Evolutionary conservation across 2,888 invertebrate species (phyloP), one percentile per base, ranked within the genome.

Genomic region (Panorpa germanica): DNA sequence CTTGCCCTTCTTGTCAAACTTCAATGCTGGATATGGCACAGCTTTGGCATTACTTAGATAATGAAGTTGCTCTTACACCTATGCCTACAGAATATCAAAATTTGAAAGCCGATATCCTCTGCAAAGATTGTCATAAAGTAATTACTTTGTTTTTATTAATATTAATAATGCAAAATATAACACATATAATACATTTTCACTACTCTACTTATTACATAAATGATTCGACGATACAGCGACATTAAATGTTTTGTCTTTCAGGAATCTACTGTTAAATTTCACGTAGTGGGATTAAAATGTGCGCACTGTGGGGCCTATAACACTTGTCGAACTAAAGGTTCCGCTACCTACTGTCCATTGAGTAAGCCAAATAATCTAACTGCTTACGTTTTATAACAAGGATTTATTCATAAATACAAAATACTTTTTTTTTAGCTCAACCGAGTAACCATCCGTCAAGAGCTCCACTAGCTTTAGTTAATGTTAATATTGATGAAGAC

Each of bases 81-180:
- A 80, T 88, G 76, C 85, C 88, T 1, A 63, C 68, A 1, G 82
- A 81, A 43, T 85, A 83, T 44, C 70, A 70, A 6, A 70, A 80
- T 50, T 74, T 74, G 46, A 70, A 71, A 43, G 75, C 82, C 12
- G 71, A 77, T 33, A 81, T 88, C 44, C 62, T 86, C 6, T 90
- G 90, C 59, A 82, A 81, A 50, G 90, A 90, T 56, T 90, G 90
- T 50, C 86, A 86, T 50, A 74, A 81, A 69, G 85, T 82, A 53
- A 44, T 42, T 33, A n/a, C n/a, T n/a, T n/a, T n/a, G 33, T 32
- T 22, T 33, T 18, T 25, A 15, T 10, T 27, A 17, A 15, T 14
- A 19, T 14, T 5, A 25, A 15, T 17, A 8, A 14, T 12, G 24
- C 6, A 12, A 7, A 4, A 8, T 12, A 41, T 37, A 26, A 24